These are phyloP conservation scores for Neostethus bicornis DNA, from an alignment of 2,797 vertebrate genomes.

Conservation along the genomic window DNA sequence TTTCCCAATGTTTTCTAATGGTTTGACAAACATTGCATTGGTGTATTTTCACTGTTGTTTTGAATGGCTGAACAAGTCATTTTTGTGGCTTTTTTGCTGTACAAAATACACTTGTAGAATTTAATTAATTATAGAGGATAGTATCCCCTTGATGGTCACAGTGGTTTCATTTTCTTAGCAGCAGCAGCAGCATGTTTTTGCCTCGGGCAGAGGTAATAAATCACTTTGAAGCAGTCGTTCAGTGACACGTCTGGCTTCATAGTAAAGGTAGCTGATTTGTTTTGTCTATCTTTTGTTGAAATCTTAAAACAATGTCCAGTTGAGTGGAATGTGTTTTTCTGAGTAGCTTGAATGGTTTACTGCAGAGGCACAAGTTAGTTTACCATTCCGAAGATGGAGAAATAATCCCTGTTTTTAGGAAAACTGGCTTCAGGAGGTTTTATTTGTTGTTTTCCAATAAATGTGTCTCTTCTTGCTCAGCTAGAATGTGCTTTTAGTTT, in stretches of 20 bases:
- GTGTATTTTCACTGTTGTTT: neutral
- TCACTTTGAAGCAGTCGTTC: slow-evolving; percentile 22
- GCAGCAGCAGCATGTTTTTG: slow-evolving; percentile 4
- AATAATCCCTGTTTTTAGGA: slow-evolving; percentile 7
- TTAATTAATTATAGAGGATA: neutral
- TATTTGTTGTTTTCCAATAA: neutral
- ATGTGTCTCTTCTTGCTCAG: slow-evolving; percentile 13
- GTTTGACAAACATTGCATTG: neutral
- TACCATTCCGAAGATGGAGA: slow-evolving; percentile 4
- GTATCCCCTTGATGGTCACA: neutral
- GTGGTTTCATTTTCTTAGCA: slow-evolving; percentile 5
- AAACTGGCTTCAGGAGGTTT: neutral
- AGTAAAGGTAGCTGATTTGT: slow-evolving; percentile 10
- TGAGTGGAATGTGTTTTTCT: slow-evolving; percentile 23
- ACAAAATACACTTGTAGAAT: neutral
- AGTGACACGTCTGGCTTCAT: slow-evolving; percentile 15
- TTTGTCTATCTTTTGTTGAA: slow-evolving; percentile 7
- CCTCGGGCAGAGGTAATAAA: slow-evolving; percentile 5
- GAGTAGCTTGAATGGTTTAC: too few relatives aligned
- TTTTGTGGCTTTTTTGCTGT: neutral
- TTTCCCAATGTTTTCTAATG: neutral
- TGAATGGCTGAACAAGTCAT: neutral
- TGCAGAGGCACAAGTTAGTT: slow-evolving; percentile 3
- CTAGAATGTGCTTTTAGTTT: slow-evolving; percentile 21
- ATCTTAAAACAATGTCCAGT: slow-evolving; percentile 21